Percentiles rank a stretch among this genome's conserved stretches.
phyloP scores from a whole-genome alignment of 2,113 vertebrate genomes.

The Ictalurus punctatus region DNA sequence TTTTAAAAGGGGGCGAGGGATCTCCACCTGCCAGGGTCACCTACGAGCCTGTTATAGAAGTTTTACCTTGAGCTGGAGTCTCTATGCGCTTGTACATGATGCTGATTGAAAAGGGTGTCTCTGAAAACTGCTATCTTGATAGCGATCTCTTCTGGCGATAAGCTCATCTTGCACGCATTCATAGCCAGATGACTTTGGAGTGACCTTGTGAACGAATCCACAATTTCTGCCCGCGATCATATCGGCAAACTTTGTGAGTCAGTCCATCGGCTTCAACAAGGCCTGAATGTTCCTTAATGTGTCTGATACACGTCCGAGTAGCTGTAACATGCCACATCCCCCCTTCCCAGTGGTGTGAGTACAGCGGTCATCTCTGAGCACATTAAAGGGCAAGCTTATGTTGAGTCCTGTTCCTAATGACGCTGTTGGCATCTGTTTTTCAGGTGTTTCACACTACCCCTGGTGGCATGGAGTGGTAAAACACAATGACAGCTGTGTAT shows the following conservation, averaged over 20 bases:
- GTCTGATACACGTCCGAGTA: not conserved
- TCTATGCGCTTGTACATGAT: not conserved
- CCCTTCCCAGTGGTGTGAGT: not conserved
- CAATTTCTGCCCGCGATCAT: not conserved
- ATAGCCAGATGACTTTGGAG: not conserved
- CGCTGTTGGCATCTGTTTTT: not conserved
- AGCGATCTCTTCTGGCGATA: not conserved
- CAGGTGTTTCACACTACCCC: not conserved
- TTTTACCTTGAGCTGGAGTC: not conserved
- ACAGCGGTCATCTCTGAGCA: no score
- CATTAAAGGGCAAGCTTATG: not conserved
- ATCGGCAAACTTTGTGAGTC: not conserved
- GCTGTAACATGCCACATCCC: not conserved
- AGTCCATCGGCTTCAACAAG: not conserved
- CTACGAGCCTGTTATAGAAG: slow-evolving; percentile 7
- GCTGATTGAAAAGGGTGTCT: not conserved
- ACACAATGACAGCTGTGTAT: not conserved
- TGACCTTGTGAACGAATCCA: not conserved
- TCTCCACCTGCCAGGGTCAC: not conserved
- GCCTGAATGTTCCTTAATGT: not conserved
- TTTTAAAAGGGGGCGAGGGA: not conserved
- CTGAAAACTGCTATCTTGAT: not conserved
- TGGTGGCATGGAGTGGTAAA: not conserved
- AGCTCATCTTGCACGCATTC: not conserved
- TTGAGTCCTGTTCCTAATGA: not conserved